Base-by-base conservation (phyloP, 1,140 invertebrate genomes). In the Anadara kagoshimensis region DNA sequence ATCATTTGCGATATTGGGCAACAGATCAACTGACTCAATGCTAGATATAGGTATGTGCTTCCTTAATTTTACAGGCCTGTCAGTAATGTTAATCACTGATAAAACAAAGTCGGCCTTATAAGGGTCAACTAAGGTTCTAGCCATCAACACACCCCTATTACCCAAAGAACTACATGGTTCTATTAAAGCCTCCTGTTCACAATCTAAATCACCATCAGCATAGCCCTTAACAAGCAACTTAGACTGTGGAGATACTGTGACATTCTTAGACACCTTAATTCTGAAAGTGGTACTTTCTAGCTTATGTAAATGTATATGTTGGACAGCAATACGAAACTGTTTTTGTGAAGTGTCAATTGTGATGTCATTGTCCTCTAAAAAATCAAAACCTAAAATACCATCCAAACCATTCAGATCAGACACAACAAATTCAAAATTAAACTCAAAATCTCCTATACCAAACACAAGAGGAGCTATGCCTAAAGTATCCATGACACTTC, bases 1-100 rank as follows among this genome's bases (percentile, higher is more conserved):
- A n/a, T 43, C 7, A 24, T 1, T 63, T 20, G 0, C 29, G 0
- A 47, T 14, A 1, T 8, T n/a, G 24, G 14, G 8, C 1, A 16
- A 63, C 5, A 47, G 47, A 47, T 16, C 16, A 24, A 63, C 61
- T 41, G 58, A 49, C 11, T 69, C 36, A 12, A 69, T n/a, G 41
- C 58, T 54, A 29, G 57, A 58, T 14, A 74, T 22, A 44, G 20
- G 22, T 18, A 45, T 24, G 36, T 63, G 44, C 51, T 68, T 62
- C 8, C 47, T 59, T 8, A 69, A 53, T 45, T 29, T 69, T 36
- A 74, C 53, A 26, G 49, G 8, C 29, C 49, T 41, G 56, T 43
- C 22, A 29, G 72, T 69, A 24, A 58, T 18, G 36, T 74, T 74
- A 18, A 74, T 24, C 12, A 67, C 65, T 47, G 66, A 68, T n/a